These are phyloP conservation scores for Caracal caracal DNA, from an alignment of 2,113 vertebrate genomes.

Conservation along the genomic window DNA sequence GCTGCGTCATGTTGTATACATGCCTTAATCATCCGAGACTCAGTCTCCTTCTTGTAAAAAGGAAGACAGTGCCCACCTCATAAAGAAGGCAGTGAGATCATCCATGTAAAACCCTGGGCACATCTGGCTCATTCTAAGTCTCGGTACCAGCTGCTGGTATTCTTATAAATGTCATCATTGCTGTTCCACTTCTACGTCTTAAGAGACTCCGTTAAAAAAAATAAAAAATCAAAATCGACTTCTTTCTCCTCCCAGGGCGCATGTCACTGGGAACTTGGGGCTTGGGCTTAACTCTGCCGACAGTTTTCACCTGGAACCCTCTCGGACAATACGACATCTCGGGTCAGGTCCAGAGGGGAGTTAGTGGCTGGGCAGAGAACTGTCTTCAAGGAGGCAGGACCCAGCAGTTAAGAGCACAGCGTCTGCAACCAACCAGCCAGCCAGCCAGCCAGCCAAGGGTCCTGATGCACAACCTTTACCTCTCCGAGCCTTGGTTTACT, in stretches of 20 bases:
- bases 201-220: not conserved
- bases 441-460: not conserved
- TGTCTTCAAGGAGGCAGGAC: not conserved
- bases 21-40: not conserved
- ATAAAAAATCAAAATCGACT: not conserved
- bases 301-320: not conserved
- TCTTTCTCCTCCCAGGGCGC: not conserved
- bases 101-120: not conserved
- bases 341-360: not conserved
- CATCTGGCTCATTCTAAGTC: fast-evolving
- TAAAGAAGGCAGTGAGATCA: not conserved
- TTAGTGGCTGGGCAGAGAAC: not conserved
- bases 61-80: not conserved
- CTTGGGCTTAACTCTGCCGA: not conserved
- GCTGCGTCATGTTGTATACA: not conserved
- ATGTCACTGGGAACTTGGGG: not conserved
- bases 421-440: not conserved
- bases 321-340: not conserved
- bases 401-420: not conserved
- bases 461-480: not conserved
- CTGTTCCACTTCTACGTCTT: not conserved
- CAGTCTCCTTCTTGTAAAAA: not conserved
- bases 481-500: not conserved
- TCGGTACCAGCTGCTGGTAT: not conserved
- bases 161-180: fast-evolving